A percentile compares a stretch with the other conserved stretches of the same genome.
phyloP scores from a whole-genome alignment of 2,888 invertebrate species.

The Caenorhabditis auriculariae region DNA sequence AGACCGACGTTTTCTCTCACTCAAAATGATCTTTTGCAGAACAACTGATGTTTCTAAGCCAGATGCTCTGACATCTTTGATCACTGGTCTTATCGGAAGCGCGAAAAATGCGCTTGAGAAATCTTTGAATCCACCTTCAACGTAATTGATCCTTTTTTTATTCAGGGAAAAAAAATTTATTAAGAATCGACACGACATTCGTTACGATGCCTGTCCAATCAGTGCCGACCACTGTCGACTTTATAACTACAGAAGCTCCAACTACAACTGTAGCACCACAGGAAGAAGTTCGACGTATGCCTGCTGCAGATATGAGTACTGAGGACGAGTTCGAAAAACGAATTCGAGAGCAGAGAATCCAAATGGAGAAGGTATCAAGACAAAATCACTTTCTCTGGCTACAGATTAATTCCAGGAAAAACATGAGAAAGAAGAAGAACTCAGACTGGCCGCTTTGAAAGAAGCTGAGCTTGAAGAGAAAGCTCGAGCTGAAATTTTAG shows the following conservation, averaged over 20 bases:
- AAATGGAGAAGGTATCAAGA: constrained; percentile 22
- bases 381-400: not conserved
- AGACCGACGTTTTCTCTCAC: too few species aligned
- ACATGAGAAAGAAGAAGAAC: constrained; percentile 21
- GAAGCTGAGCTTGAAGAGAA: constrained; percentile 23
- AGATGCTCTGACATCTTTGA: constrained; percentile 30
- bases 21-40: too few species aligned
- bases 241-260: constrained; percentile 1
- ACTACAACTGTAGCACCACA: constrained; percentile 3
- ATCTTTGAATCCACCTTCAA: not conserved
- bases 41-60: constrained; percentile 24
- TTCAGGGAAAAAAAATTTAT: too few species aligned
- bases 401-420: constrained; percentile 14
- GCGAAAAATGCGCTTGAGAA: not conserved
- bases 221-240: too few species aligned
- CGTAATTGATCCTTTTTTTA: not conserved
- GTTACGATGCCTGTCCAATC: too few species aligned
- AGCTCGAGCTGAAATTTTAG: constrained; percentile 16
- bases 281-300: constrained; percentile 14
- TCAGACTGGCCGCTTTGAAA: constrained; percentile 10
- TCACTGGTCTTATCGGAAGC: constrained; percentile 30
- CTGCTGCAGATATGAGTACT: constrained; percentile 4
- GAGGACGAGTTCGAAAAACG: constrained; percentile 20
- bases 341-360: constrained; percentile 26
- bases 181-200: too few species aligned